These are phyloP conservation scores for Emys orbicularis DNA, from an alignment of 2,797 vertebrate species.

Conservation along the genomic window DNA sequence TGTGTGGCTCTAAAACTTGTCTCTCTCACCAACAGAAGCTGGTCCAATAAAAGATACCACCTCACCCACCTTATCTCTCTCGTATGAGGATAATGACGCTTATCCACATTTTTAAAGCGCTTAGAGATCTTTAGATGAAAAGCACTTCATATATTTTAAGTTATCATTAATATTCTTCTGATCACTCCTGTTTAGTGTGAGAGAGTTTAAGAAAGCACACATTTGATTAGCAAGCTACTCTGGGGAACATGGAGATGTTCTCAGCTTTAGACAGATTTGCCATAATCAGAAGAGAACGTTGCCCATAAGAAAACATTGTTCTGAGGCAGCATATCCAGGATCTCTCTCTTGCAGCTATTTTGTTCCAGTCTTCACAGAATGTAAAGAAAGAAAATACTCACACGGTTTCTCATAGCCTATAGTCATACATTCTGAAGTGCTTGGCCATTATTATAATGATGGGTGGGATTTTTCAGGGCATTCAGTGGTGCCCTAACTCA, in stretches of 20 bases:
- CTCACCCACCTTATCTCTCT: neutral
- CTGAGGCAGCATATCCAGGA: neutral
- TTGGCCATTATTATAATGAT: neutral
- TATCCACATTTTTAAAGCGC: neutral
- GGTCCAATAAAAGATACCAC: no score
- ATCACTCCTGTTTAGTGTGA: neutral
- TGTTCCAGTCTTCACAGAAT: neutral
- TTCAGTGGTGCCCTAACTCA: neutral
- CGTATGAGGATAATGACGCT: neutral
- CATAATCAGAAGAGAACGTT: neutral
- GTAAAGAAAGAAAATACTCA: neutral
- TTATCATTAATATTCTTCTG: neutral
- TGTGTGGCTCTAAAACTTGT: no score
- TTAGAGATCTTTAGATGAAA: neutral
- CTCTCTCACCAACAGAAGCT: no score
- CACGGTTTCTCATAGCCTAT: neutral
- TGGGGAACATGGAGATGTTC: neutral
- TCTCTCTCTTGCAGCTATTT: neutral
- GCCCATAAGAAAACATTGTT: neutral
- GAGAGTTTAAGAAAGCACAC: neutral
- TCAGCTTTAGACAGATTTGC: neutral
- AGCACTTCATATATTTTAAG: neutral
- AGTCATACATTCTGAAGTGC: neutral
- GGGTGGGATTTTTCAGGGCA: neutral
- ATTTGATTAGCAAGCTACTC: slow-evolving; percentile 14